Evolutionary conservation across 1,140 invertebrate genomes (phyloP), one percentile per base, ranked within the genome.

Genomic region (Drosophila varians): DNA sequence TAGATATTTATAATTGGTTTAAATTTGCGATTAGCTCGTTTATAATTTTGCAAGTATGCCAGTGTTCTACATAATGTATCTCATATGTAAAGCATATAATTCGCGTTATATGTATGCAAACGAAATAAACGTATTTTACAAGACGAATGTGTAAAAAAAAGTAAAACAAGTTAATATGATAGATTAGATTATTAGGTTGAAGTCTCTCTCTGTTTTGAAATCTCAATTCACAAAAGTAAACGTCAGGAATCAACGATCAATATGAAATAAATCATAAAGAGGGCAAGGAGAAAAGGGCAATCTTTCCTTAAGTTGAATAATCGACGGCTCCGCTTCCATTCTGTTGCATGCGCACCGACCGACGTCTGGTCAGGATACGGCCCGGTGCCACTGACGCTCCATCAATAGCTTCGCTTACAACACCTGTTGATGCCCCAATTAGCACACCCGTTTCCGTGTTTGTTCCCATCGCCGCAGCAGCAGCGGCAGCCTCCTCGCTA

Each of bases 321-420:
- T 83, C 84, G 38, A 75, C 62, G 14, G 71, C 69, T 14, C 66
- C 57, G 31, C 51, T 61, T 1, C 89, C 89, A 51, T 91, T 91
- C 61, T 91, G 82, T 56, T 90, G 88, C 78, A 74, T 90, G 18
- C 82, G 82, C 4, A 91, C 84, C 0, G 90, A 91, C 1, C 84
- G 79, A 43, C 90, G 75, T 49, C 88, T 70, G 21, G 90, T 91
- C 43, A 89, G 66, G 40, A 91, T 90, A 26, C 90, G 89, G 0
- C 53, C 84, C 12, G 84, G 75, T 45, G 57, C 19, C 9, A 52
- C 23, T 31, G 60, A 4, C 16, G 34, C 21, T 11, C 45, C 55
- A 25, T 62, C 75, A 18, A 4, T 47, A 16, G 40, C 45, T 4
- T 76, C 61, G 0, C 28, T 11, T 0, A 62, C 52, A 82, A 91